Base-by-base conservation (phyloP, 2,113 vertebrate species). In the Psilopsiagon aurifrons region DNA sequence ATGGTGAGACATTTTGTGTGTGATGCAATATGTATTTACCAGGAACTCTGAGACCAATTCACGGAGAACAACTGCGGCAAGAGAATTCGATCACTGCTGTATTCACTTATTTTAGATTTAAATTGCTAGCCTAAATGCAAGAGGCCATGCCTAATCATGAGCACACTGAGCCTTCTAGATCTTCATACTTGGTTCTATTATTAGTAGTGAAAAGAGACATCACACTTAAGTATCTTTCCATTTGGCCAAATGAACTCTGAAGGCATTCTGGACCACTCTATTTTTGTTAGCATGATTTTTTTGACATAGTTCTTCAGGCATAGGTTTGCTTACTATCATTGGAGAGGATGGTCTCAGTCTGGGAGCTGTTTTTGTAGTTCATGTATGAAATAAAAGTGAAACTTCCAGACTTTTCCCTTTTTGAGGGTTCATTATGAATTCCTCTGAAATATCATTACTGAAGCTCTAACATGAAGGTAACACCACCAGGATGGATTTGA, bases 191-290 rank as follows among this genome's bases (percentile, higher is more conserved):
- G 17, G 29, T 60, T 77, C 52, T 81, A 67, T 62, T 85, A 90
- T 47, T 83, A 88, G 47, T 17, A 66, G 41, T 59, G 86, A 82
- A 90, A 81, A 82, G n/a, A 70, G 43, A 41, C 39, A 86, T 41
- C 68, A 73, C 35, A 85, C 62, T 89, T 91, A 81, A 95, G 77
- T 87, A 89, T 49, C 44, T 94, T 69, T 77, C 66, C 49, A 69
- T 79, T 91, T 88, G 82, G 59, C 62, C 62, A 96, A 49, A 88
- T 22, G 22, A 93, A 84, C 22, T 88, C 92, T 55, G 64, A 94
- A 91, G 35, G 63, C 44, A 54, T 86, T 94, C 64, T 90, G 27
- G 79, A 92, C 59, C 15, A 6, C 37, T 80, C 52, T 47, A 19
- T 31, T 90, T 83, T 74, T 8, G 47, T 64, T 60, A 71, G 52